Percentiles rank a stretch among this genome's conserved stretches.
phyloP scores from a whole-genome alignment of 2,888 invertebrate species.

The Spodoptera exigua region DNA sequence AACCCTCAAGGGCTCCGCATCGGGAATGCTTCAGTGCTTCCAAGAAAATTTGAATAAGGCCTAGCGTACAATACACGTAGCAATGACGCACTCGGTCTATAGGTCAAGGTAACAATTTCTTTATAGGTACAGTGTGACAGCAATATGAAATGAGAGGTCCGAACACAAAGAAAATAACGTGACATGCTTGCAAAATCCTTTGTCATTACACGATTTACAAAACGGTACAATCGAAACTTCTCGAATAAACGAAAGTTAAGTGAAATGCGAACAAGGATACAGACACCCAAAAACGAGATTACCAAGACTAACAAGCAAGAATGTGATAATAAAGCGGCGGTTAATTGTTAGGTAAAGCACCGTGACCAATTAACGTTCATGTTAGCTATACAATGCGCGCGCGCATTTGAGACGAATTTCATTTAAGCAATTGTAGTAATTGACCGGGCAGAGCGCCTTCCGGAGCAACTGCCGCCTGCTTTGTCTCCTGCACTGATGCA shows the following conservation, averaged over 20 bases:
- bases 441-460: constrained; percentile 82
- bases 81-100: constrained; percentile 42
- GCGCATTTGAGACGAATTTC: constrained; percentile 83
- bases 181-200: constrained; percentile 33
- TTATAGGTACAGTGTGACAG: constrained; percentile 34
- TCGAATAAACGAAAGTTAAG: constrained; percentile 19
- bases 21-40: constrained; percentile 29
- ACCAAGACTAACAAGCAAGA: constrained; percentile 62
- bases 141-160: constrained; percentile 37
- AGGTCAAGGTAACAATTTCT: constrained; percentile 56
- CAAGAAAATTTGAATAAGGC: constrained; percentile 47
- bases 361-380: constrained; percentile 85
- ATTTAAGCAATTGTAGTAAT: constrained; percentile 88
- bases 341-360: constrained; percentile 85
- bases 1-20: constrained; percentile 65
- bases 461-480: constrained; percentile 74
- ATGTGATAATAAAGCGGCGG: constrained; percentile 69
- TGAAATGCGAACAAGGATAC: constrained; percentile 47
- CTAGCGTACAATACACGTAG: constrained; percentile 34
- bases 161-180: constrained; percentile 34
- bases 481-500: constrained; percentile 72
- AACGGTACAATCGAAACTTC: constrained; percentile 10
- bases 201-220: constrained; percentile 15
- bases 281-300: constrained; percentile 49
- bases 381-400: constrained; percentile 70